Percentiles rank a stretch among this genome's conserved stretches.
Conservation (phyloP, 2,888 invertebrate genomes). For the Megastigmus dorsalis region DNA sequence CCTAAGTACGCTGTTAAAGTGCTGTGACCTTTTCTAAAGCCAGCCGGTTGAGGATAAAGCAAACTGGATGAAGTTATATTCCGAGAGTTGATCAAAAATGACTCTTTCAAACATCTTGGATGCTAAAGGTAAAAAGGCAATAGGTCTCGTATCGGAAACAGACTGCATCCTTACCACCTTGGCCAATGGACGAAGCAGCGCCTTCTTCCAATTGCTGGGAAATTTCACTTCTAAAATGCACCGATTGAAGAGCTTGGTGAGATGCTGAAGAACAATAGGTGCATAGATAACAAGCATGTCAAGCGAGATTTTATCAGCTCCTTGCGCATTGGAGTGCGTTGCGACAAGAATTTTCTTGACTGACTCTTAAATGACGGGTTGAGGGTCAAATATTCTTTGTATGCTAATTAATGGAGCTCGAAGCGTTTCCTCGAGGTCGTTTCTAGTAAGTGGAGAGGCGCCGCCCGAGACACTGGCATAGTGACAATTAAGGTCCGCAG, state of each 20-base stretch:
- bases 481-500: background rate
- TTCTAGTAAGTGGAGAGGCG: too few species aligned
- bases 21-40: background rate
- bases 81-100: slow-evolving; percentile 28
- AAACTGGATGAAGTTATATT: slow-evolving; percentile 5
- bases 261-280: background rate
- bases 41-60: slow-evolving; percentile 22
- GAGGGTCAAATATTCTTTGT: too few species aligned
- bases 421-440: too few species aligned
- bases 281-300: background rate
- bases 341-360: background rate
- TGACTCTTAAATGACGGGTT: background rate
- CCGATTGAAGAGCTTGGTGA: background rate
- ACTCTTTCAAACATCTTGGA: slow-evolving; percentile 48
- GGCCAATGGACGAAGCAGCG: background rate
- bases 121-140: too few species aligned
- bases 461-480: background rate
- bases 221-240: background rate
- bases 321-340: background rate
- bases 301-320: too few species aligned
- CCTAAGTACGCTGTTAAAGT: background rate
- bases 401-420: too few species aligned
- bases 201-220: too few species aligned
- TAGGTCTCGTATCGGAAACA: slow-evolving; percentile 23
- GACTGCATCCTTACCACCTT: background rate